Conservation (phyloP, 1,140 invertebrate genomes). For the Telenomus remus region DNA sequence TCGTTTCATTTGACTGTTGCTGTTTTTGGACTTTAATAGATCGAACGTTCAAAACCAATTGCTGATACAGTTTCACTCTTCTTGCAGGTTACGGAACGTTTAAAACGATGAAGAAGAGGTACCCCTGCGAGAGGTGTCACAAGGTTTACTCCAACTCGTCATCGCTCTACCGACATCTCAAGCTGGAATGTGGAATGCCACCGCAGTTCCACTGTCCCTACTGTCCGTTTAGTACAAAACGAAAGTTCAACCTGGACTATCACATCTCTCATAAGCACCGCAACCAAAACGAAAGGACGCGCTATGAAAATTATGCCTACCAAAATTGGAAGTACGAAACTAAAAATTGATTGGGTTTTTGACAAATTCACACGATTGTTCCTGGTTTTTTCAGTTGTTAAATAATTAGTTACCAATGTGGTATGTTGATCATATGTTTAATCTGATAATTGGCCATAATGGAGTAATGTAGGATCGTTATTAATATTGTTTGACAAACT, state of each 20-base stretch:
- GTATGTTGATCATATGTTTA: too few relatives aligned
- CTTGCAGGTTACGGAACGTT: slow-evolving; percentile 48
- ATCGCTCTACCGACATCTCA: slow-evolving; percentile 77
- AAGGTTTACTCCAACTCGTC: slow-evolving; percentile 67
- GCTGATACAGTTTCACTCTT: slow-evolving; percentile 43
- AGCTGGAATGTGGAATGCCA: slow-evolving; percentile 81
- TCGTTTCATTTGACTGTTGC: slow-evolving; percentile 27
- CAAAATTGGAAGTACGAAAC: slow-evolving; percentile 48
- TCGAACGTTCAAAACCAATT: neutral
- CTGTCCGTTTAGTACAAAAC: slow-evolving; percentile 76
- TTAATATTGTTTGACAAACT: too few relatives aligned
- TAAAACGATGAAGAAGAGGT: slow-evolving; percentile 42
- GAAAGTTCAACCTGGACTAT: slow-evolving; percentile 70
- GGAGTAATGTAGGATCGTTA: too few relatives aligned
- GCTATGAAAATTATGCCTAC: slow-evolving; percentile 41
- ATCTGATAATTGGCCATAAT: too few relatives aligned
- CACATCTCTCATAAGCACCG: slow-evolving; percentile 67
- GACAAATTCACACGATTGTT: too few relatives aligned
- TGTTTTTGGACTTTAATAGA: slow-evolving; percentile 22
- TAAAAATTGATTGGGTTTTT: slow-evolving; percentile 51
- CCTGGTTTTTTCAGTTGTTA: too few relatives aligned
- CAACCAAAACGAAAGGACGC: slow-evolving; percentile 36
- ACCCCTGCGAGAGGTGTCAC: slow-evolving; percentile 61
- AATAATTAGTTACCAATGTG: too few relatives aligned
- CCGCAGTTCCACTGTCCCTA: slow-evolving; percentile 81